These are phyloP conservation scores for Geococcyx californianus DNA, from an alignment of 2,113 vertebrate genomes.

Conservation along the genomic window DNA sequence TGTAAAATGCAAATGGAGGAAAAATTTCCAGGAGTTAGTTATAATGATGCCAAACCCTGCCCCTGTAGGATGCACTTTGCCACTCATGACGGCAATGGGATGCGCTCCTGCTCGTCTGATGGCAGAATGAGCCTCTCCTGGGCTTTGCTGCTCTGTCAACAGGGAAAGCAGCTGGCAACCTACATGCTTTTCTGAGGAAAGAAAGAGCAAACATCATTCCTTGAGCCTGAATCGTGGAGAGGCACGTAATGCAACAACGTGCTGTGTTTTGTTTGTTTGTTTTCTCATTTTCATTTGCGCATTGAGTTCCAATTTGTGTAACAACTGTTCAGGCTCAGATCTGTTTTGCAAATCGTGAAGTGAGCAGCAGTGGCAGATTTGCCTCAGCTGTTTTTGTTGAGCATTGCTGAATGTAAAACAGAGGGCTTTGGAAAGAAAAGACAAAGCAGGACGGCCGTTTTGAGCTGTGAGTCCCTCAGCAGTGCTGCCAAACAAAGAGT, in stretches of 20 bases:
- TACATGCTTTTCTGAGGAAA: neutral
- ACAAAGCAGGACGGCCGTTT: fast-evolving
- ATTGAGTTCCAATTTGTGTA: conserved; percentile 11
- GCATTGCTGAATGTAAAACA: neutral
- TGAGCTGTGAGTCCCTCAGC: neutral
- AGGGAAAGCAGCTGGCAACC: neutral
- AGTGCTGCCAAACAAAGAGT: neutral
- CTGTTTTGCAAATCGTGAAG: conserved; percentile 26
- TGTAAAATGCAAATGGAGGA: neutral
- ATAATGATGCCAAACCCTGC: neutral
- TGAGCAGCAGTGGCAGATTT: conserved; percentile 47
- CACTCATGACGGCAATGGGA: neutral
- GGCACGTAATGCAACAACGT: neutral
- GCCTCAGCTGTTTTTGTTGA: conserved; percentile 8
- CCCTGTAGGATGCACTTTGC: neutral
- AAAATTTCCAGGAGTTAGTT: neutral
- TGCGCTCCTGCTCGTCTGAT: fast-evolving
- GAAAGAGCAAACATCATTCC: neutral
- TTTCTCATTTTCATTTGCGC: neutral
- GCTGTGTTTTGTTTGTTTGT: neutral
- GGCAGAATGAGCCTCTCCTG: neutral
- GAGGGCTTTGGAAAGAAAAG: neutral
- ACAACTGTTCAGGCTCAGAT: conserved; percentile 28
- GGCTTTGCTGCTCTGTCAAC: neutral
- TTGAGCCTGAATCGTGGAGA: neutral